Base-by-base conservation (phyloP, 2,888 invertebrate species). In the Drosophila quasianomalipes region DNA sequence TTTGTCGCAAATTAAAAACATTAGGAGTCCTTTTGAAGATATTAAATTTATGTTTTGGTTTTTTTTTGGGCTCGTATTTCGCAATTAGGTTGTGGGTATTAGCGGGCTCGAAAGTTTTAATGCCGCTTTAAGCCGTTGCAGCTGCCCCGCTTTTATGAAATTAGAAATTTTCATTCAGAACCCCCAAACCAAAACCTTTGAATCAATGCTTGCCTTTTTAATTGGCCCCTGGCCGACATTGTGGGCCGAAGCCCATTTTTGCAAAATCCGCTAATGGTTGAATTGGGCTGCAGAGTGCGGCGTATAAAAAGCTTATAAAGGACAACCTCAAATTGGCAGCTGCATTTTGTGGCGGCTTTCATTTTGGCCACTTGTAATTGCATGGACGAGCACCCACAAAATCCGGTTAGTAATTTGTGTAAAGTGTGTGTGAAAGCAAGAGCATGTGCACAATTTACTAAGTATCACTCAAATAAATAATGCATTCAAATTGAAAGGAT, bases 41-140 rank as follows among this genome's bases (percentile, higher is more conserved):
- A 47, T 16, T 47, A 47, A 47, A 16, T 30, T 41, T 54, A 70
- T 71, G 58, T 54, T 63, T 60, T 47, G 2, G 2, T 5, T 28
- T 28, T 39, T 54, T 54, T 22, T 54, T 33, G 30, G 19, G 26
- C 10, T 33, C 31, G 47, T 58, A 47, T 69, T 75, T 75, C 58
- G 51, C 81, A 90, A 89, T 86, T 86, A 86, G 74, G 63, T 70
- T 71, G 61, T 35, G 52, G 70, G 72, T 76, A 81, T 90, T 78
- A 83, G 69, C 81, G 68, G 63, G 41, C 70, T 62, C 31, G 30
- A 70, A 85, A 89, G 73, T 85, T 84, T 70, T 62, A 74, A 84
- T 87, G 72, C 70, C 63, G 39, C 31, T 81, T 81, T 83, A 89
- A 86, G 79, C 84, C 76, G 49, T 49, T 70, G 85, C 85, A 90